Evolutionary conservation across 2,113 vertebrate species (phyloP), one percentile per base, ranked within the genome.

Genomic region (Cinclus mexicanus): DNA sequence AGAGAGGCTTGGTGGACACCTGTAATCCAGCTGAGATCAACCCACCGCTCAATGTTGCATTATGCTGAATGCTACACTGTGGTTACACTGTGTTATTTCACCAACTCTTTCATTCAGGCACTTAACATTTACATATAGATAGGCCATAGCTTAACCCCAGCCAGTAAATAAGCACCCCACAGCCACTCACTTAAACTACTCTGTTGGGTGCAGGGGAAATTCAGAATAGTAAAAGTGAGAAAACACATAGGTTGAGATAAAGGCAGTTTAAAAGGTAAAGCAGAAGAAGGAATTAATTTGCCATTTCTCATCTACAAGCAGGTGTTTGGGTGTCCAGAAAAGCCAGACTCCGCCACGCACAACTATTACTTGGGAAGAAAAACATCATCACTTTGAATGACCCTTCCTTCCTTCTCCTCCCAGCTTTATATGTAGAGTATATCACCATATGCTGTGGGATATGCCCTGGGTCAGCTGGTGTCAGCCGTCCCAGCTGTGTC

Each of bases 331-430:
- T 26, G 4, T 39, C 6, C 28, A 57, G 39, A 8, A 64, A 81
- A 59, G 37, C 25, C 37, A 22, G 19, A 33, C 6, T 35, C 2
- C 22, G 28, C 39, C 25, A 47, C 0, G 0, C 6, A 6, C 12
- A 41, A 6, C 19, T 12, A 22, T 52, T 41, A 31, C 6, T 52
- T 70, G 13, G 16, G n/a, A 85, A 59, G 29, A 64, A 11, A 47
- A 41, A 18, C 8, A 14, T 19, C 10, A 31, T 63, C 14, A n/a
- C 7, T 61, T 53, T 7, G 25, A 39, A 79, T 11, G 8, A 44
- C 15, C 16, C 23, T 15, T 39, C 20, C 42, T 25, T 59, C 14
- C 22, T 75, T 80, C 29, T 80, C 22, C 2, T 24, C 17, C 22
- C 13, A 10, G 6, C 3, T 75, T 68, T 64, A 2, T 35, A 31